Base-by-base conservation (phyloP, 1,140 invertebrate genomes). In the Bombus sylvicola region DNA sequence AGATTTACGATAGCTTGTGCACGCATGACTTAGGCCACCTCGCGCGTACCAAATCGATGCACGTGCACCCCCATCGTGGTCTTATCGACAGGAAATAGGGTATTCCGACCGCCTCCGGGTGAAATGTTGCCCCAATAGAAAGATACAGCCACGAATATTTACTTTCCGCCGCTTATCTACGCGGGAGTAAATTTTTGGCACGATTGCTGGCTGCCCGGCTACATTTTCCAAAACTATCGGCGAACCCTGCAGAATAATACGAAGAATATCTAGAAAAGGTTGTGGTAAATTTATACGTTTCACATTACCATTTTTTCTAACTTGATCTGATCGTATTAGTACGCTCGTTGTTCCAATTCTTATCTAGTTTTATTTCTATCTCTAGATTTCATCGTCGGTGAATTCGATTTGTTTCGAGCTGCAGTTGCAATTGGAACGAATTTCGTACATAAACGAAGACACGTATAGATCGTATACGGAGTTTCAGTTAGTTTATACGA, bases 1-100 rank as follows among this genome's bases (percentile, higher is more conserved):
- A 88, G 85, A 92, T 91, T 90, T 91, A 88, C 87, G 85, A 72
- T 64, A 69, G 83, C 64, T 89, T 47, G 43, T 73, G 81, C 85
- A 90, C 84, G 87, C 91, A 85, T 87, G 83, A 80, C 69, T 90
- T 87, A 86, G 78, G 83, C 68, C 62, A 68, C 66, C 39, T 77
- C 81, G 57, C 84, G 86, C 57, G 59, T 77, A 82, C 39, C 43
- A 77, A 90, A 88, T 86, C 59, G 76, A 88, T 83, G 37, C 62
- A 43, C 66, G 66, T 88, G 64, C 81, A 18, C 41, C 53, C 28
- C 37, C n/a, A 47, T 39, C 47, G 72, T 59, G 47, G 68, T 47
- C 57, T 89, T 86, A 86, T 89, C 84, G 57, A 68, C 59, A 22
- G 71, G 66, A 85, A 81, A 85, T 85, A n/a, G 47, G 81, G 37